Base-by-base conservation (phyloP, 2,888 invertebrate species). In the Drosophila emarginata region DNA sequence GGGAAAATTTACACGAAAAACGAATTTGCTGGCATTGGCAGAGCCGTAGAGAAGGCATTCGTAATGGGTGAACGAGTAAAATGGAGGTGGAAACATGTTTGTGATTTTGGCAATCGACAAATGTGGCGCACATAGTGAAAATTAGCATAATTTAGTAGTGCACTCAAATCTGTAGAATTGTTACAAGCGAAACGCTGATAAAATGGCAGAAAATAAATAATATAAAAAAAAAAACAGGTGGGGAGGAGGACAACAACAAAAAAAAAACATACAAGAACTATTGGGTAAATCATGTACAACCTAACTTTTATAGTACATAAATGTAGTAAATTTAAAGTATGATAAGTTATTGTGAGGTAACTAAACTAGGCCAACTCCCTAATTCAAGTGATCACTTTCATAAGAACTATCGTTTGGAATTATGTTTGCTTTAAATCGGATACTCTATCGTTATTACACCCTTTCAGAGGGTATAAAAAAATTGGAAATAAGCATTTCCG, bases 71-170 rank as follows among this genome's bases (percentile, higher is more conserved):
- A 14, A 11, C 5, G 39, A 1, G 26, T 15, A 3, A 6, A 15
- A 12, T 5, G 52, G 40, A 40, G 21, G 53, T 59, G 61, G 61
- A 64, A 78, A 71, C 67, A 78, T 78, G 76, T 74, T 84, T 78
- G 76, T 63, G 79, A 87, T 80, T 81, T 78, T 73, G 77, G 72
- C 86, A 85, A 79, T 85, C 82, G 79, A 78, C 84, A 87, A 87
- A 78, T 80, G 87, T 69, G 80, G 72, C 76, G 76, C 81, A 72
- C 61, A 68, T 60, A 53, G 56, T 54, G 61, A 58, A 51, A 83
- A 84, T 84, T 80, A 74, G 69, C 87, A 84, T 78, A 69, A 62
- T 71, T 76, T 64, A 67, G 64, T 72, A 67, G 39, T 45, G 6
- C 54, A 7, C n/a, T 9, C 23, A 32, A 57, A 64, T 68, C 57